Percentiles rank a stretch among this genome's conserved stretches.
phyloP scores from a whole-genome alignment of 2,113 vertebrate species.

The Atlantisia rogersi region DNA sequence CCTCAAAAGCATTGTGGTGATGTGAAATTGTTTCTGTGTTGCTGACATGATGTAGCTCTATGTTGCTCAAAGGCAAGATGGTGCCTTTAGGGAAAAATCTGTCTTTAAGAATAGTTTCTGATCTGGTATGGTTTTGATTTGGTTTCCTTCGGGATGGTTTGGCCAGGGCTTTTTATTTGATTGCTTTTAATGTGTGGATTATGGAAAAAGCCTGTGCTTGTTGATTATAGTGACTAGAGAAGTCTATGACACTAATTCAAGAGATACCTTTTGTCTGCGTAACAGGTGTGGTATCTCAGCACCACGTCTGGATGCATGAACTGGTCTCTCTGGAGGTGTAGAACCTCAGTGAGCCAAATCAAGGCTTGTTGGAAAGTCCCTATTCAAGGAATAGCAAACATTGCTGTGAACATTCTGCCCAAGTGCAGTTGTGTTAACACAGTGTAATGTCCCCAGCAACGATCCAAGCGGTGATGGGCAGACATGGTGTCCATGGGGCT shows the following conservation, averaged over 20 bases:
- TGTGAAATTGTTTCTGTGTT: neutral
- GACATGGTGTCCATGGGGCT: neutral
- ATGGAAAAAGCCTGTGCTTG: neutral
- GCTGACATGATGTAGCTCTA: neutral
- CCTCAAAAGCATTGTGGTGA: neutral
- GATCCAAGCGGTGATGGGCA: neutral
- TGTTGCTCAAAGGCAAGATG: neutral
- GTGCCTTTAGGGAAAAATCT: neutral
- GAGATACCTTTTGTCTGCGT: neutral
- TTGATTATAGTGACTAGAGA: neutral
- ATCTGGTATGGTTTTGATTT: neutral
- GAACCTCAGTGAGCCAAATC: neutral
- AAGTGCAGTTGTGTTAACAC: neutral
- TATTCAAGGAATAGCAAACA: neutral
- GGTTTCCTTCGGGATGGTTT: neutral
- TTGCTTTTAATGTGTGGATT: neutral
- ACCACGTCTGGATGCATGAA: neutral
- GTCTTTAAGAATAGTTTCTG: neutral
- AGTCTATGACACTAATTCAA: neutral
- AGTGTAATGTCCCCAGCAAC: neutral
- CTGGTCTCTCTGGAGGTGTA: neutral
- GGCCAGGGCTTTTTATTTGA: neutral
- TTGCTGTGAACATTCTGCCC: neutral
- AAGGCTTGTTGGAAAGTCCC: neutral
- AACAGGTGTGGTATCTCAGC: neutral